phyloP scores from a whole-genome alignment of 2,888 invertebrate genomes.

The Cataglyphis rosenhaueri region DNA sequence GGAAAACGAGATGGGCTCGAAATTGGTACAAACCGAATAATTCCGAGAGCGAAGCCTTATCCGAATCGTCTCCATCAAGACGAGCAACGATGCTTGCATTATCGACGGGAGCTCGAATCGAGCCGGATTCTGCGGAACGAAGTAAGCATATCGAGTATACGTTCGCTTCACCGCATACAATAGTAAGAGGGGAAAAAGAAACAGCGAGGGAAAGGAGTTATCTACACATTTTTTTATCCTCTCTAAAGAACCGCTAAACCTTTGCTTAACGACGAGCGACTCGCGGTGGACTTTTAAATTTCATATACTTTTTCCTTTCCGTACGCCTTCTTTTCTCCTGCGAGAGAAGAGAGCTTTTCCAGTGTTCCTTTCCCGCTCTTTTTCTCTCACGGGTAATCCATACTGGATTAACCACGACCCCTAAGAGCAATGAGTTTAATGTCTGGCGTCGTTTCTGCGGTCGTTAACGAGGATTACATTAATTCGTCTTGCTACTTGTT shows the following conservation, averaged over 20 bases:
- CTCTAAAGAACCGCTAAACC: slow-evolving; percentile 74
- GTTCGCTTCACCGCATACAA: slow-evolving; percentile 25
- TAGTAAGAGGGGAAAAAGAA: neutral
- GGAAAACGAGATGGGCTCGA: slow-evolving; percentile 67
- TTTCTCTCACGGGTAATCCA: slow-evolving; percentile 56
- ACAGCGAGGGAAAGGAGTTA: slow-evolving; percentile 15
- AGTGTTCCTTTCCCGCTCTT: slow-evolving; percentile 31
- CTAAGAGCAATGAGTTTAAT: slow-evolving; percentile 64
- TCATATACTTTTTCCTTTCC: slow-evolving; percentile 56
- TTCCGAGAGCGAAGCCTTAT: slow-evolving; percentile 63
- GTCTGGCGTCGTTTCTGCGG: slow-evolving; percentile 51
- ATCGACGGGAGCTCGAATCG: slow-evolving; percentile 68
- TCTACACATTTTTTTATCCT: slow-evolving; percentile 58
- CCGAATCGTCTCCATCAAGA: slow-evolving; percentile 60
- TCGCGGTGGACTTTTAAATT: slow-evolving; percentile 74
- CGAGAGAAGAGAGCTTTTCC: slow-evolving; percentile 25
- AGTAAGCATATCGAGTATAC: slow-evolving; percentile 40
- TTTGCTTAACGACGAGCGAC: slow-evolving; percentile 77
- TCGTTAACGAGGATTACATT: slow-evolving; percentile 56
- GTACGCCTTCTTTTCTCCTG: slow-evolving; percentile 39
- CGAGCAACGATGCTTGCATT: slow-evolving; percentile 69
- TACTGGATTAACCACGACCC: slow-evolving; percentile 59
- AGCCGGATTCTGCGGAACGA: slow-evolving; percentile 49
- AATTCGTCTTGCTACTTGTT: slow-evolving; percentile 43
- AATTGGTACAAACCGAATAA: slow-evolving; percentile 76